Base-by-base conservation (phyloP, 1,140 invertebrate species). In the Leptonema lineaticorne region DNA sequence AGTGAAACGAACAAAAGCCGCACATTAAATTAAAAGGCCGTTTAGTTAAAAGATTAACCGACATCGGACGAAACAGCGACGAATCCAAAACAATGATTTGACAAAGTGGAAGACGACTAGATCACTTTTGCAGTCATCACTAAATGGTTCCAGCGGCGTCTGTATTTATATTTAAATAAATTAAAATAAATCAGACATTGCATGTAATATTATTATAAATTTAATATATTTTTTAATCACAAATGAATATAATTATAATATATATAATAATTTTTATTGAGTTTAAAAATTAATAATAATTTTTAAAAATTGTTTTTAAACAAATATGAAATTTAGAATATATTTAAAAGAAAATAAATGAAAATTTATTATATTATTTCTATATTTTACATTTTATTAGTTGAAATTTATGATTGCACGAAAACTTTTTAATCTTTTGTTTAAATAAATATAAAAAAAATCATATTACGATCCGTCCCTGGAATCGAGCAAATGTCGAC, bases 21-120 rank as follows among this genome's bases (percentile, higher is more conserved):
- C 50, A 53, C 30, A 37, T 59, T 59, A 59, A 33, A 59, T 59
- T 59, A 59, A 59, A 59, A 59, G 57, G 57, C 28, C 57, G 57
- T 59, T 59, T 59, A 59, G 57, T 59, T 33, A 59, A 27, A 46
- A 62, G 59, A 62, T 62, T 62, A 62, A 62, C 33, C 59, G 59
- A 27, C 41, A 26, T 26, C 14, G 56, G 3, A 6, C 26, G 24
- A 58, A 30, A 28, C 24, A 16, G 29, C n/a, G n/a, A 22, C 9
- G 29, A 22, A 46, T 11, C 1, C 59, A 62, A 62, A 46, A 62
- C 33, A 62, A 41, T 62, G 59, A 62, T 62, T 62, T 62, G 59
- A 62, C 59, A 62, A 62, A n/a, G n/a, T n/a, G n/a, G 56, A 28
- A 62, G 59, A 62, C 16, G 59, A 37, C 59, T 26, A 53, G 24